phyloP scores from a whole-genome alignment of 2,797 vertebrate genomes.

The Echiichthys vipera region DNA sequence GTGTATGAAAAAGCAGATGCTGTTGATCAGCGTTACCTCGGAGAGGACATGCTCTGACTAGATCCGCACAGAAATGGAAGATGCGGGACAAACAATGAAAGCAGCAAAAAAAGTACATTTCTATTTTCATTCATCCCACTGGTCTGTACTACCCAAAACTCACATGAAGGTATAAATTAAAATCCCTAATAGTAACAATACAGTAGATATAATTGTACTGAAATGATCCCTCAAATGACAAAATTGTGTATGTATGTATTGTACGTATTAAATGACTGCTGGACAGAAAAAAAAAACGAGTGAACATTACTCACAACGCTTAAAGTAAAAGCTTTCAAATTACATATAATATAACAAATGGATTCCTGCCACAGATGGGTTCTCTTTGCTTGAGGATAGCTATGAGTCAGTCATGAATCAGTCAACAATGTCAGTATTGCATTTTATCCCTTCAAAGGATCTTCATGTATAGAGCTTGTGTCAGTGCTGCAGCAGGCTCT shows the following conservation, averaged over 20 bases:
- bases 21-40: slow-evolving; percentile 58
- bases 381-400: background rate
- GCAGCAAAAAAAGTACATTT: background rate
- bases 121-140: slow-evolving; percentile 1
- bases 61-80: slow-evolving; percentile 10
- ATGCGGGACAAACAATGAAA: slow-evolving; percentile 8
- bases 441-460: background rate
- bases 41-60: slow-evolving; percentile 32
- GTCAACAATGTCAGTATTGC: slow-evolving; percentile 1
- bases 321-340: slow-evolving; percentile 8
- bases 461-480: background rate
- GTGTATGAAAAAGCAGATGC: slow-evolving; percentile 47
- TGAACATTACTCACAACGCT: slow-evolving; percentile 6
- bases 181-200: too few relatives aligned
- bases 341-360: background rate
- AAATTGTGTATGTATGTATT: too few relatives aligned
- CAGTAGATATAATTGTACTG: background rate
- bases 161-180: background rate
- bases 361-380: background rate
- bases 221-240: background rate
- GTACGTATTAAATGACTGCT: background rate
- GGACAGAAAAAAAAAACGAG: background rate
- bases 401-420: slow-evolving; percentile 42
- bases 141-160: background rate
- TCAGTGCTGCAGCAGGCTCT: slow-evolving; percentile 8